Conservation (phyloP, 2,888 invertebrate genomes). For the Folsomia candida region DNA sequence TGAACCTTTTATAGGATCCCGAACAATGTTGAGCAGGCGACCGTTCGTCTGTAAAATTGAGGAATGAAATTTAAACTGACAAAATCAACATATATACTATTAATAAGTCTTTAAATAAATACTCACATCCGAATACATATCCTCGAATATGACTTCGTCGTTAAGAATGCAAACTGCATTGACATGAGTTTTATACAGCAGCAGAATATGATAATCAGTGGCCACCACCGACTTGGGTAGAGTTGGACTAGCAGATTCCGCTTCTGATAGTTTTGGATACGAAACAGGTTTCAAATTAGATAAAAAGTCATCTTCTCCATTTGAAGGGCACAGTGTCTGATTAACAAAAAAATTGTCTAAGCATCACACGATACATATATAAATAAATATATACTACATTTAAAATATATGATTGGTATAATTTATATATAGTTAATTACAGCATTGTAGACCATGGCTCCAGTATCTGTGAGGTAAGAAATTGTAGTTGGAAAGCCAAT, state of each 20-base stretch:
- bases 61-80: too few relatives aligned
- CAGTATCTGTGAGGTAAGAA: conserved; percentile 45
- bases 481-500: conserved; percentile 41
- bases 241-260: not conserved
- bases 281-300: conserved; percentile 38
- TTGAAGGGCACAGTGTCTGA: not conserved
- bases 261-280: conserved; percentile 36
- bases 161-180: conserved; percentile 81
- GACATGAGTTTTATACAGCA: conserved; percentile 78
- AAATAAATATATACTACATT: too few relatives aligned
- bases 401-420: too few relatives aligned
- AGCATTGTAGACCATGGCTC: conserved; percentile 44
- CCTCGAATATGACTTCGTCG: conserved; percentile 81
- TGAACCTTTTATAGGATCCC: conserved; percentile 70
- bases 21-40: conserved; percentile 72
- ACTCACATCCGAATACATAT: conserved; percentile 64
- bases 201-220: conserved; percentile 85
- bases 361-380: not conserved
- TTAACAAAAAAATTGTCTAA: not conserved
- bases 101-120: conserved; percentile 5
- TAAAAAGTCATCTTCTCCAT: conserved; percentile 43
- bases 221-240: conserved; percentile 71
- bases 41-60: conserved; percentile 57
- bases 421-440: conserved; percentile 25
- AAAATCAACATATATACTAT: too few relatives aligned